These are phyloP conservation scores for Falco cherrug DNA, from an alignment of 2,797 vertebrate genomes.

Conservation along the genomic window DNA sequence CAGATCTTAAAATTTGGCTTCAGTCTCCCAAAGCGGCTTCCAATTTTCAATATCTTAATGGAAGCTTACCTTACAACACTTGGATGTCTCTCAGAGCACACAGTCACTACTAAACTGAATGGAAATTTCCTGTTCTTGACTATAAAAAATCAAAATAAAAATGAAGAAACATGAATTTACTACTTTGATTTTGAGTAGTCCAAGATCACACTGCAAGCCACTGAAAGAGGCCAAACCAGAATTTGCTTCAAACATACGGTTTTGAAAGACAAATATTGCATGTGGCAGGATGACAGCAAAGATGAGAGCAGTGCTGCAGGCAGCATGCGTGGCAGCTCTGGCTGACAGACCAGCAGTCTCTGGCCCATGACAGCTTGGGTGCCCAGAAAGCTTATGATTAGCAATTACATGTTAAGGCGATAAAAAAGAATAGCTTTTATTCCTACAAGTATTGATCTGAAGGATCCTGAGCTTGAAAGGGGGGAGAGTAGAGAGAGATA, in stretches of 20 bases:
- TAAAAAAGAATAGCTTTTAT: neutral
- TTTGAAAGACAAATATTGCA: slow-evolving; percentile 8
- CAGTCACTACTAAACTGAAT: neutral
- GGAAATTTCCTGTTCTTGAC: neutral
- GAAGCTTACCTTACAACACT: neutral
- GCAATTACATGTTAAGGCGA: neutral
- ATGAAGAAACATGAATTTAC: neutral
- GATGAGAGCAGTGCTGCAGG: neutral
- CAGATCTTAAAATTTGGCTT: neutral
- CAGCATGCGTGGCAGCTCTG: neutral
- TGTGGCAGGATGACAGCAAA: neutral
- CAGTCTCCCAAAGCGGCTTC: neutral
- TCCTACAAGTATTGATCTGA: neutral
- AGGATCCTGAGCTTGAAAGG: neutral
- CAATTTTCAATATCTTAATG: neutral
- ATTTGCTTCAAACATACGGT: neutral
- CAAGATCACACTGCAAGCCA: neutral
- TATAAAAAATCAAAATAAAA: neutral
- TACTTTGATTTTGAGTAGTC: neutral
- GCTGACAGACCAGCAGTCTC: neutral
- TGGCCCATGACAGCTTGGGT: neutral
- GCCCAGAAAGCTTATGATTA: neutral
- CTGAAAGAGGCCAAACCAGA: neutral
- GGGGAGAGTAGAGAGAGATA: neutral
- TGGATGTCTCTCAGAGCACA: neutral